These are phyloP conservation scores for Tupaia tana DNA, from an alignment of 2,113 vertebrate genomes.

Conservation along the genomic window DNA sequence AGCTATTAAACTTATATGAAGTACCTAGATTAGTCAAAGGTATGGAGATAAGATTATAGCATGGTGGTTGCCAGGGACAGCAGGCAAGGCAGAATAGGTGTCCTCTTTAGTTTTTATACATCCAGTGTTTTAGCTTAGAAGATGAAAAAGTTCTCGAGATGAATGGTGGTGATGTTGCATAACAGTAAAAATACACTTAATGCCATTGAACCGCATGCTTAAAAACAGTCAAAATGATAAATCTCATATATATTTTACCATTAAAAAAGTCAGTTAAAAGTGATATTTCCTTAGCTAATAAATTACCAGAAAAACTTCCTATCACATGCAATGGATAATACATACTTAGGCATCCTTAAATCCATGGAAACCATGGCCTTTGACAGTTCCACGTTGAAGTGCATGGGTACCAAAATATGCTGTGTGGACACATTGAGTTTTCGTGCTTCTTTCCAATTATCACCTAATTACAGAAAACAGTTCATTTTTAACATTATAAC, in stretches of 20 bases:
- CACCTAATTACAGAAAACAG: conserved; percentile 85
- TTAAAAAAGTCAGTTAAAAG: neutral
- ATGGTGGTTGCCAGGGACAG: neutral
- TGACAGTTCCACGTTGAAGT: conserved; percentile 93
- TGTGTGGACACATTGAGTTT: conserved; percentile 90
- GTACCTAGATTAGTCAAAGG: conserved; percentile 1
- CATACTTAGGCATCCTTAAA: conserved; percentile 96
- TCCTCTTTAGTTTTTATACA: neutral
- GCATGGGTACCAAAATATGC: conserved; percentile 96
- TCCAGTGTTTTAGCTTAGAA: neutral
- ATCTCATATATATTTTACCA: neutral
- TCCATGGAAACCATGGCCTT: conserved; percentile 97
- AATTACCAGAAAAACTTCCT: conserved; percentile 54
- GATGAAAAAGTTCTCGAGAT: neutral
- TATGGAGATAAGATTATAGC: neutral
- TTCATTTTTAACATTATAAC: conserved; percentile 1
- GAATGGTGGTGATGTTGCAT: neutral
- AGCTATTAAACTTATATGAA: neutral
- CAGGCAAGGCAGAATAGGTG: fast-evolving
- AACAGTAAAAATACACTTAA: conserved; percentile 8
- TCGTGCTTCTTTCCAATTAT: conserved; percentile 95
- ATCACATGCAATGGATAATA: conserved; percentile 1
- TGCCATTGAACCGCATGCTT: neutral
- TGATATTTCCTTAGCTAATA: neutral
- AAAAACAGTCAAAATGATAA: neutral